Percentiles rank a stretch among this genome's conserved stretches.
phyloP scores from a whole-genome alignment of 1,140 invertebrate species.

The Aphaenogaster ashmeadi region DNA sequence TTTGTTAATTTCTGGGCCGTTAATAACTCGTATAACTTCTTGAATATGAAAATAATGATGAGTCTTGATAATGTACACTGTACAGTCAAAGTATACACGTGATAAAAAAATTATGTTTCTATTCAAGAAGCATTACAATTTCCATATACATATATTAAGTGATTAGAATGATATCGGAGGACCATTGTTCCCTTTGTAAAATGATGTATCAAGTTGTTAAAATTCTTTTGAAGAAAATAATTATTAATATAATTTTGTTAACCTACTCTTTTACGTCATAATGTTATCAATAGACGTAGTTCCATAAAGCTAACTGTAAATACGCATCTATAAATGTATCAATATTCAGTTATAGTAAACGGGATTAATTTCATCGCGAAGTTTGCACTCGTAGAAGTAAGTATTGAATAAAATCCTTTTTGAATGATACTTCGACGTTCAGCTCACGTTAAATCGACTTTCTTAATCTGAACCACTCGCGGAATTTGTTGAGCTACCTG shows the following conservation, averaged over 20 bases:
- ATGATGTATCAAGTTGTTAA: background rate
- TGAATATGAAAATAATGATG: background rate
- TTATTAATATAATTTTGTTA: slow-evolving; percentile 2
- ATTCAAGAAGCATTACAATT: background rate
- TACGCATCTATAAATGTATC: background rate
- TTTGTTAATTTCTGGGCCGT: background rate
- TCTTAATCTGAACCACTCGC: background rate
- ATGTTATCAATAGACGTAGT: background rate
- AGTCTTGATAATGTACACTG: background rate
- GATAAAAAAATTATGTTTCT: background rate
- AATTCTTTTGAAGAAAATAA: background rate
- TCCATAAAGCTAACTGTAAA: background rate
- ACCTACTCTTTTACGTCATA: background rate
- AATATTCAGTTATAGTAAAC: background rate
- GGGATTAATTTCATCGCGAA: background rate
- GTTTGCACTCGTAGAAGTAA: background rate
- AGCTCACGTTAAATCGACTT: slow-evolving; percentile 23
- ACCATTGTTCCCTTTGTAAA: slow-evolving; percentile 6
- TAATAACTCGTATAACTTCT: background rate
- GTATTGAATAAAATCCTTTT: slow-evolving; percentile 17
- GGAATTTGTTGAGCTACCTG: slow-evolving; percentile 26
- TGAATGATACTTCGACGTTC: background rate
- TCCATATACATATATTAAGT: background rate
- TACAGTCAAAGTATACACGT: background rate
- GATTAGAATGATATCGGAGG: background rate